Evolutionary conservation across 2,113 vertebrate genomes (phyloP), one percentile per base, ranked within the genome.

Genomic region (Poecile atricapillus): DNA sequence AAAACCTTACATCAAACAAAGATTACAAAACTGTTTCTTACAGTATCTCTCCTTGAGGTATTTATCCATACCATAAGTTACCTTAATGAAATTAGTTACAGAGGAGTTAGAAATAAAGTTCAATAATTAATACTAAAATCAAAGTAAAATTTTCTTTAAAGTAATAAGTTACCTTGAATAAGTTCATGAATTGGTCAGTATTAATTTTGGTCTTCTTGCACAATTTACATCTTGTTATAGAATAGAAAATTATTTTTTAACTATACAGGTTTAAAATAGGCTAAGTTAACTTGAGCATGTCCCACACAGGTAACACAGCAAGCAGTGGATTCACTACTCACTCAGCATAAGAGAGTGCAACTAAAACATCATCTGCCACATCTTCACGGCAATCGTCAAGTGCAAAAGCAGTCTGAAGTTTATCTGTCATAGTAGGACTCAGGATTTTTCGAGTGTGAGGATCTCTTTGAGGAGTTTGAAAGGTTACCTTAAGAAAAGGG

Each of bases 401-500:
- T 0, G 25, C 60, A 49, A 96, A 95, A 65, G 97, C 22, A 35
- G 76, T 52, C 17, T 98, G 94, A 21, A 94, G 97, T 67, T 95
- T 98, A 58, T 94, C 93, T 5, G 78, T 92, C 89, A 97, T 94
- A 33, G 86, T 65, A 30, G 99, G 98, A 63, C 98, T 99, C 20
- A 99, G 24, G 74, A 99, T 98, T 97, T 95, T 98, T 71, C 98
- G 98, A 5, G 99, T 99, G 63, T 98, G 94, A 31, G 99, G 99
- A 81, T 99, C 99, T 97, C 99, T 97, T 83, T 98, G 97, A 75
- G 99, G 99, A 43, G 99, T 99, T 91, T 99, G 99, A 97, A 99
- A 99, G 83, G 98, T 99, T 91, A 99, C 99, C 99, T 99, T 22
- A 83, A 85, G 90, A 82, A 68, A 78, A 7, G 17, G 37, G 21